These are phyloP conservation scores for Nycteola revayana DNA, from an alignment of 2,888 invertebrate genomes.

Conservation along the genomic window DNA sequence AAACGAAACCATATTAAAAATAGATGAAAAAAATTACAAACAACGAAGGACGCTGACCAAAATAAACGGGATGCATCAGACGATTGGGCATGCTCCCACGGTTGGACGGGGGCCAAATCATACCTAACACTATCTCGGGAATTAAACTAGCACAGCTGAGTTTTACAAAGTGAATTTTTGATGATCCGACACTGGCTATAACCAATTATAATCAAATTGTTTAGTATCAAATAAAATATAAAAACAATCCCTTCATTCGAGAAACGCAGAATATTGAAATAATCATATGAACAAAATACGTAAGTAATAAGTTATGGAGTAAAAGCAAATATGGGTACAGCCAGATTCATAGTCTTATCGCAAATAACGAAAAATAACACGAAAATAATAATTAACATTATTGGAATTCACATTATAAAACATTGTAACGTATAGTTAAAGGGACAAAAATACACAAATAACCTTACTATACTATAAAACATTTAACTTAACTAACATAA, in stretches of 20 bases:
- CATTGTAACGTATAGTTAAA: conserved; percentile 5
- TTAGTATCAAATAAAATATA: no score
- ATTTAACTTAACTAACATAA: conserved; percentile 15
- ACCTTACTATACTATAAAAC: conserved; percentile 1
- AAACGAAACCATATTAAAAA: conserved; percentile 50
- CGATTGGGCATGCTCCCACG: conserved; percentile 51
- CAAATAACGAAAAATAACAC: no score
- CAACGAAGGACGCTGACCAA: conserved; percentile 62
- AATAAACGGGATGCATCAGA: conserved; percentile 68
- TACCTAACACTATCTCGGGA: conserved; percentile 33
- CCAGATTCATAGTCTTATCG: neutral
- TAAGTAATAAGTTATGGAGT: neutral
- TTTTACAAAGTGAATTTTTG: conserved; percentile 44
- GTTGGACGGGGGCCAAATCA: conserved; percentile 51
- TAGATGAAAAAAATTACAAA: conserved; percentile 61
- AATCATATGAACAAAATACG: no score
- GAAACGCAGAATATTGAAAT: no score
- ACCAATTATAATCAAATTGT: no score
- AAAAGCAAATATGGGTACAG: conserved; percentile 9
- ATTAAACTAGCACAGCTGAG: conserved; percentile 14
- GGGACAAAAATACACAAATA: conserved; percentile 13
- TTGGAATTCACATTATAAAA: conserved; percentile 3
- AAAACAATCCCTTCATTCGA: no score
- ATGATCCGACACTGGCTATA: conserved; percentile 6
- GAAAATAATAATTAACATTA: no score